These are phyloP conservation scores for Tapera naevia DNA, from an alignment of 2,797 vertebrate species.

Conservation along the genomic window DNA sequence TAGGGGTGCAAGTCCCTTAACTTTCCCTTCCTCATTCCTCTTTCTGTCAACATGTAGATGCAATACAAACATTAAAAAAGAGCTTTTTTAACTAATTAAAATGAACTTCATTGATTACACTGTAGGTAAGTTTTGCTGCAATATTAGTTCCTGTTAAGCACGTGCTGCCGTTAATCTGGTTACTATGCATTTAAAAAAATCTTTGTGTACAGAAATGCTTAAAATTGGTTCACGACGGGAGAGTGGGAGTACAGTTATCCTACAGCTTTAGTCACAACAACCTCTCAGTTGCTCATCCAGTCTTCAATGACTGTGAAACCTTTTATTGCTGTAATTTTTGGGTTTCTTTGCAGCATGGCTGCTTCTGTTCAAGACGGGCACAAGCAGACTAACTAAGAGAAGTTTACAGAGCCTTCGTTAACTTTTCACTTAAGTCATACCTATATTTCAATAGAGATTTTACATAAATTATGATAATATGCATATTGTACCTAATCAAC, in stretches of 20 bases:
- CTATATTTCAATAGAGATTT: background rate
- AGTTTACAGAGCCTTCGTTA: background rate
- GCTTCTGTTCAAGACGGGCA: background rate
- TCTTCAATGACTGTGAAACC: background rate
- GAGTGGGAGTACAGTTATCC: background rate
- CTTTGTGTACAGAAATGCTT: background rate
- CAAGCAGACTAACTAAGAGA: background rate
- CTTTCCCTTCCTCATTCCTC: background rate
- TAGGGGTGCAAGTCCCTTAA: background rate
- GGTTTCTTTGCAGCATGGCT: background rate
- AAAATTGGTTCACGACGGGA: background rate
- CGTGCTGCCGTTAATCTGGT: background rate
- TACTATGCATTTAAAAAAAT: background rate
- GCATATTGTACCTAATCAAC: background rate
- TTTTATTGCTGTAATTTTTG: background rate
- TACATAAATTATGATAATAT: background rate
- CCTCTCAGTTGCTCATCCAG: background rate
- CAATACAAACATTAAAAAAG: background rate
- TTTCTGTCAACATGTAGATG: background rate
- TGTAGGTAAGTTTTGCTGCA: background rate
- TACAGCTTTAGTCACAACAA: background rate
- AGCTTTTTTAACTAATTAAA: background rate
- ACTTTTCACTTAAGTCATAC: background rate
- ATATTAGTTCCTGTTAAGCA: background rate
- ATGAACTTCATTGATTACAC: background rate